Conservation (phyloP, 2,113 vertebrate genomes). For the Gasterosteus nipponicus region DNA sequence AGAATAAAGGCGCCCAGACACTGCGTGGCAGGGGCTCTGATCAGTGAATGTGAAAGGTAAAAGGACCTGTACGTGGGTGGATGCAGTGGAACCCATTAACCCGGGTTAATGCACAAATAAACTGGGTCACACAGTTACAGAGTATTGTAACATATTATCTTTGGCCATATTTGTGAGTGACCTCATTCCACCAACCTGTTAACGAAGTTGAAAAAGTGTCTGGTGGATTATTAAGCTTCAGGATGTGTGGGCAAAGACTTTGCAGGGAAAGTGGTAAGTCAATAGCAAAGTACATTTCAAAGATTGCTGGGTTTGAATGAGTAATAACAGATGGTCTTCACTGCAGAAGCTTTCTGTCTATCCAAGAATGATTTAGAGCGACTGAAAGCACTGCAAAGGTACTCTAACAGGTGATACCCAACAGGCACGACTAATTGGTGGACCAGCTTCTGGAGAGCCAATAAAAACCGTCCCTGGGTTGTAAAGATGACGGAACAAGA, state of each 20-base stretch:
- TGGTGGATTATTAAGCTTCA: constrained; percentile 9
- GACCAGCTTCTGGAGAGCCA: constrained; percentile 13
- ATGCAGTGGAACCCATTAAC: not conserved
- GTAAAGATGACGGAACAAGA: constrained; percentile 11
- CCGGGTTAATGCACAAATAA: constrained; percentile 30
- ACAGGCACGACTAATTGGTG: constrained; percentile 13
- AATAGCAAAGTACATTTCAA: not conserved
- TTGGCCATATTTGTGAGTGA: not conserved
- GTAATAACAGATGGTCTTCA: constrained; percentile 31
- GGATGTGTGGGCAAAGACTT: not conserved
- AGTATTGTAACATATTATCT: constrained; percentile 37
- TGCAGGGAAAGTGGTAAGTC: not conserved
- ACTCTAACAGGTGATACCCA: constrained; percentile 23
- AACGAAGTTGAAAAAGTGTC: not conserved
- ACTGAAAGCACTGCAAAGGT: constrained; percentile 22
- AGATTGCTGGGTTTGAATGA: not conserved
- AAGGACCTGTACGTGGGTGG: not conserved
- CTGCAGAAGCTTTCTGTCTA: not conserved
- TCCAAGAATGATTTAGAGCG: constrained; percentile 23
- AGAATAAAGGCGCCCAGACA: constrained; percentile 10
- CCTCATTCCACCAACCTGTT: constrained; percentile 2
- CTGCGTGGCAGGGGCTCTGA: constrained; percentile 2
- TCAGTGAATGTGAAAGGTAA: constrained; percentile 26
- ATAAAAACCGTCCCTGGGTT: constrained; percentile 16
- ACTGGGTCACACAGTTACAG: not conserved